Evolutionary conservation across 1,140 invertebrate species (phyloP).

Genomic region (Varroa destructor): DNA sequence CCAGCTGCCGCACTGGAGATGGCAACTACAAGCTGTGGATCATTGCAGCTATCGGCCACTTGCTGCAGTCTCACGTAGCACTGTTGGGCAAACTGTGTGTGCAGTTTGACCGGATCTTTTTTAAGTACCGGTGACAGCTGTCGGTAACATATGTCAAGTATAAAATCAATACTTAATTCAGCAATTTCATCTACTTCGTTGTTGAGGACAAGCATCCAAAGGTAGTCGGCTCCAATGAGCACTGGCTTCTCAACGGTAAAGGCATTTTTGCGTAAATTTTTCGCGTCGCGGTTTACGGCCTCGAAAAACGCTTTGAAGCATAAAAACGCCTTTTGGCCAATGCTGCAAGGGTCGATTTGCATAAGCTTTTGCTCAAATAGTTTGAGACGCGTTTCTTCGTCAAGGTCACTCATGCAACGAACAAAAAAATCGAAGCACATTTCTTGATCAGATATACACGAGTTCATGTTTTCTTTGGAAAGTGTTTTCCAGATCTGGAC

Average conservation of each 20-base stretch:
- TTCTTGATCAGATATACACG: slow-evolving; percentile 35
- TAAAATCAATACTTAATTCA: slow-evolving; percentile 42
- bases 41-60: slow-evolving; percentile 30
- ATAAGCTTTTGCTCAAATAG: slow-evolving; percentile 46
- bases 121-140: slow-evolving; percentile 42
- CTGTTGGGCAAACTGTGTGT: slow-evolving; percentile 45
- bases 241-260: slow-evolving; percentile 43
- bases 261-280: slow-evolving; percentile 39
- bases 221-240: slow-evolving; percentile 44
- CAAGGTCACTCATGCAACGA: slow-evolving; percentile 44
- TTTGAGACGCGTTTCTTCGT: slow-evolving; percentile 43
- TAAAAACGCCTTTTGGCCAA: slow-evolving; percentile 43
- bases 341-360: slow-evolving; percentile 41
- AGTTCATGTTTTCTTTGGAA: slow-evolving; percentile 14
- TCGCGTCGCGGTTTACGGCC: slow-evolving; percentile 44
- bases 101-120: slow-evolving; percentile 43
- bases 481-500: slow-evolving; percentile 46
- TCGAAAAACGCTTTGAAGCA: slow-evolving; percentile 47
- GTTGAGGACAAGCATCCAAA: slow-evolving; percentile 46
- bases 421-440: slow-evolving; percentile 47
- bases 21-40: background rate
- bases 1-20: slow-evolving; percentile 1
- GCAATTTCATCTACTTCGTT: slow-evolving; percentile 43
- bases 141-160: slow-evolving; percentile 44
- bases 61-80: slow-evolving; percentile 45